Evolutionary conservation across 2,113 vertebrate genomes (phyloP).

Genomic region (Phocoena phocoena): DNA sequence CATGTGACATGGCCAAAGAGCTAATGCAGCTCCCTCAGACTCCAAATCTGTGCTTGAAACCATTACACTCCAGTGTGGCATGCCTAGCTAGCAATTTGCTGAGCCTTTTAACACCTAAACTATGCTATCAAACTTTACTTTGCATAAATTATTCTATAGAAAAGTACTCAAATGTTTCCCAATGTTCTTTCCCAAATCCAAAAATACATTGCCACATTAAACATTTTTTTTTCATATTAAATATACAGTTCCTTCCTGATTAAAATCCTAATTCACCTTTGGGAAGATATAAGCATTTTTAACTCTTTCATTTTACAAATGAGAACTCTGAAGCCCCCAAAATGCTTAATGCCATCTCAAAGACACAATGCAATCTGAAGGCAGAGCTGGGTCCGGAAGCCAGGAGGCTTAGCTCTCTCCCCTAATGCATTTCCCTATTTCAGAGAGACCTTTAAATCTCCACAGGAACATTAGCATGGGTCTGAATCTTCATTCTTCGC

Average conservation of each 20-base stretch:
- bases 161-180: not conserved
- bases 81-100: not conserved
- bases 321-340: not conserved
- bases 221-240: not conserved
- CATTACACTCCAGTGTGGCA: no score
- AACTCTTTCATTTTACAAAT: not conserved
- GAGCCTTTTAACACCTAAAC: not conserved
- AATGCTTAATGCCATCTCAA: not conserved
- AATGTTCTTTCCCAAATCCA: conserved; percentile 19
- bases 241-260: not conserved
- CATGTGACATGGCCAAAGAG: no score
- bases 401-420: not conserved
- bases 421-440: not conserved
- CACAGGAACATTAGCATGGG: no score
- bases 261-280: not conserved
- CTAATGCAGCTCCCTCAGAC: not conserved
- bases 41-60: not conserved
- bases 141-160: not conserved
- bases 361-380: not conserved
- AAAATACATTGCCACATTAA: not conserved
- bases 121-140: not conserved
- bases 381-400: not conserved
- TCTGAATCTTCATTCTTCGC: not conserved
- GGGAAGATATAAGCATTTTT: not conserved
- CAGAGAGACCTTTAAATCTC: not conserved